Percentiles rank a stretch among this genome's conserved stretches.
Conservation (phyloP, 1,140 invertebrate species). For the Dinothrombium tinctorium region DNA sequence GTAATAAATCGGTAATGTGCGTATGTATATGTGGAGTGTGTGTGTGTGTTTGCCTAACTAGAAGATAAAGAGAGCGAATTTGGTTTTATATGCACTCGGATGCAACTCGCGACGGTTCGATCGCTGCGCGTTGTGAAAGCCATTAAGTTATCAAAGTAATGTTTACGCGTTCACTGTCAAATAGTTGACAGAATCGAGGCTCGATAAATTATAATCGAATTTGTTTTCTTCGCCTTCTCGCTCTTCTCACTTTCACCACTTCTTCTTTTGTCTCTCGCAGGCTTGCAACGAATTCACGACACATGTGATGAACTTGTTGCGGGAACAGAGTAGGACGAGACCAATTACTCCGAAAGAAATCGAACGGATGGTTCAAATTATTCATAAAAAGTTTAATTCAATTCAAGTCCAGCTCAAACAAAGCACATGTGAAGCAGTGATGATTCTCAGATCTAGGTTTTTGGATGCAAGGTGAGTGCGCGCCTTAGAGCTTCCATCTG, state of each 20-base stretch:
- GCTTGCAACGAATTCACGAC: constrained; percentile 99
- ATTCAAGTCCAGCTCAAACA: constrained; percentile 99
- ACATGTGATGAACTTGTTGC: constrained; percentile 91
- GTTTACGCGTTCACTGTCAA: too few relatives aligned
- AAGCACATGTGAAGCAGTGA: constrained; percentile 98
- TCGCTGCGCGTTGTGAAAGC: too few relatives aligned
- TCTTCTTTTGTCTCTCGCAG: constrained; percentile 27
- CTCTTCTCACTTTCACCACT: background rate
- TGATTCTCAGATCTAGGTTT: constrained; percentile 86
- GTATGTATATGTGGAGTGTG: too few relatives aligned
- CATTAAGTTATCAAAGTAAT: too few relatives aligned
- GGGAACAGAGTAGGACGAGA: constrained; percentile 88
- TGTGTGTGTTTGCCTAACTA: too few relatives aligned
- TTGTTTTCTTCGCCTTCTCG: too few relatives aligned
- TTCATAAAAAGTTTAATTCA: constrained; percentile 97
- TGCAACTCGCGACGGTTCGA: too few relatives aligned
- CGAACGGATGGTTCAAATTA: constrained; percentile 98
- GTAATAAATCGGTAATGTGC: too few relatives aligned
- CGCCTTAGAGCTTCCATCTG: background rate
- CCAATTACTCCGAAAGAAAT: constrained; percentile 93
- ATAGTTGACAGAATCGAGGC: too few relatives aligned
- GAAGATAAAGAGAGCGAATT: too few relatives aligned
- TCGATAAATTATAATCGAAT: too few relatives aligned
- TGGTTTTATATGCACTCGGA: too few relatives aligned
- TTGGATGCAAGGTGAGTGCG: constrained; percentile 55